phyloP scores from a whole-genome alignment of 2,888 invertebrate genomes.

The Bombylius discolor region DNA sequence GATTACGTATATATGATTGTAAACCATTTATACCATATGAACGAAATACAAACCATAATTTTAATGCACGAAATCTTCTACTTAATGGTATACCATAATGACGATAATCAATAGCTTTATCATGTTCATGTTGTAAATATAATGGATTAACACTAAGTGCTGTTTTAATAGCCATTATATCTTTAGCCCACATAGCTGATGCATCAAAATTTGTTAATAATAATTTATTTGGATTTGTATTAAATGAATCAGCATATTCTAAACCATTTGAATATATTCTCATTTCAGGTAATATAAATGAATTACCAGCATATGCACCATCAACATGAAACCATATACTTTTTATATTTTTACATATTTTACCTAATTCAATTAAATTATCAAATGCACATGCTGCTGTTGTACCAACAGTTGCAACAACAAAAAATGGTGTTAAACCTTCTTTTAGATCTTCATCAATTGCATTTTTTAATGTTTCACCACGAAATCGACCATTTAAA shows the following conservation, averaged over 20 bases:
- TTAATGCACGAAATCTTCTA: constrained; percentile 69
- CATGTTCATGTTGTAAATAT: constrained; percentile 71
- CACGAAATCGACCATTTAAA: constrained; percentile 50
- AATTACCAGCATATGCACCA: constrained; percentile 76
- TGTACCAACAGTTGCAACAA: constrained; percentile 69
- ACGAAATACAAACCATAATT: constrained; percentile 77
- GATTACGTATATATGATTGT: constrained; percentile 73
- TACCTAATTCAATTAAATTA: constrained; percentile 63
- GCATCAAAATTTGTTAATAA: constrained; percentile 75
- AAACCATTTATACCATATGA: constrained; percentile 70
- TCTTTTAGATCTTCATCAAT: constrained; percentile 58
- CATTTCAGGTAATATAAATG: constrained; percentile 76
- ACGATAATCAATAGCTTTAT: constrained; percentile 54
- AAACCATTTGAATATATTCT: constrained; percentile 49
- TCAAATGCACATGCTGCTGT: constrained; percentile 77
- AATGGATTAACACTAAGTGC: constrained; percentile 78
- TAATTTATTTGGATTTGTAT: constrained; percentile 82
- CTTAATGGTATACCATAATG: constrained; percentile 84
- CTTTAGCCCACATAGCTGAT: constrained; percentile 70
- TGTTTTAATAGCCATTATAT: constrained; percentile 61
- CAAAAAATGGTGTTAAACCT: constrained; percentile 72
- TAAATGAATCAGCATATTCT: constrained; percentile 71
- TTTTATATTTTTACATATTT: constrained; percentile 47
- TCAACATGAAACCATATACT: constrained; percentile 79
- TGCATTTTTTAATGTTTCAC: constrained; percentile 46